phyloP scores from a whole-genome alignment of 2,888 invertebrate genomes.

The Diaphora mendica region DNA sequence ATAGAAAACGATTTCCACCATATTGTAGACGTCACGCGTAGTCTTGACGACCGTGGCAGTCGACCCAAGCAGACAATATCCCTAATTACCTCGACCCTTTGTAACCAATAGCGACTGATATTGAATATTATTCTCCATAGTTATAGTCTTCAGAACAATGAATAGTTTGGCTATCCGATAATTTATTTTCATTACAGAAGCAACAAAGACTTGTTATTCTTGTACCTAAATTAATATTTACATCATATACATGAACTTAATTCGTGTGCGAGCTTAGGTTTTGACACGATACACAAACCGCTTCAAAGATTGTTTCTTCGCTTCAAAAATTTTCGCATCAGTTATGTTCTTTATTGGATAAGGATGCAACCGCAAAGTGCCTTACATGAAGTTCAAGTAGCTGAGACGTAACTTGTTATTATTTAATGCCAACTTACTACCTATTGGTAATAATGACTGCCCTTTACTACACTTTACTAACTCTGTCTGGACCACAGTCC shows the following conservation, averaged over 20 bases:
- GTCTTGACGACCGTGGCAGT: conserved; percentile 35
- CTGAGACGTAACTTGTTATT: too few relatives aligned
- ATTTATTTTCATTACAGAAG: neutral
- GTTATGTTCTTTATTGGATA: too few relatives aligned
- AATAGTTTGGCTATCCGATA: neutral
- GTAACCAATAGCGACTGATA: conserved; percentile 41
- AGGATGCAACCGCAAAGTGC: too few relatives aligned
- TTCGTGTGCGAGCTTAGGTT: too few relatives aligned
- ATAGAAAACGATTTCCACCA: conserved; percentile 7
- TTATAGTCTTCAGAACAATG: neutral
- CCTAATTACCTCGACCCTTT: conserved; percentile 28
- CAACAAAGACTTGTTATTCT: neutral
- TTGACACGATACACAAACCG: too few relatives aligned
- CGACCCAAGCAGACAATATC: conserved; percentile 22
- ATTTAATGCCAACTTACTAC: too few relatives aligned
- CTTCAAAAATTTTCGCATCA: too few relatives aligned
- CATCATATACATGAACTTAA: neutral
- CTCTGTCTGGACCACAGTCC: too few relatives aligned
- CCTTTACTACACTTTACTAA: too few relatives aligned
- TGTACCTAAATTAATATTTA: neutral
- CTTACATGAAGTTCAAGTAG: too few relatives aligned
- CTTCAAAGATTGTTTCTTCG: too few relatives aligned
- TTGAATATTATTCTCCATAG: neutral
- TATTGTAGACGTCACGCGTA: conserved; percentile 20
- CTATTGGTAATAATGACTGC: too few relatives aligned